Conservation (phyloP, 2,113 vertebrate genomes). For the Dasypus novemcinctus region DNA sequence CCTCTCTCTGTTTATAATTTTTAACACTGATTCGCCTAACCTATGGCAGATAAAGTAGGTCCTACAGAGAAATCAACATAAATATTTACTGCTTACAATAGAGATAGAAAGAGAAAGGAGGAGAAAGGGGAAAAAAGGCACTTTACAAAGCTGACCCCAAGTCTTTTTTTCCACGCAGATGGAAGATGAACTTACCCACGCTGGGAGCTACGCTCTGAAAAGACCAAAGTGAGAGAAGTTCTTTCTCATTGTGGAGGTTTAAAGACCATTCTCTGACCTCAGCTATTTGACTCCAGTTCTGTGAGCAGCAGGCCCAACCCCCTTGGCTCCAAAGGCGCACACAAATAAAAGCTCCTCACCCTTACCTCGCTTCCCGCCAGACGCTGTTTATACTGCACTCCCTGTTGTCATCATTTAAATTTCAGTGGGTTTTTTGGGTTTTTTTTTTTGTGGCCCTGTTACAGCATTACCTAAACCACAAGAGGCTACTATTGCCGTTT, state of each 20-base stretch:
- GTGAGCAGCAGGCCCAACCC: conserved; percentile 24
- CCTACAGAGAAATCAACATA: not conserved
- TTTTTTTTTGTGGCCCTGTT: not conserved
- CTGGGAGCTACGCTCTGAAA: not conserved
- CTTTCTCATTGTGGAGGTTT: conserved; percentile 55
- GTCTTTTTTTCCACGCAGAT: not conserved
- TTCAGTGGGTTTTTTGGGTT: no score
- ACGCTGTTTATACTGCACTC: fast-evolving
- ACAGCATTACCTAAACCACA: not conserved
- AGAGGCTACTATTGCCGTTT: fast-evolving
- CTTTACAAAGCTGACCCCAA: not conserved
- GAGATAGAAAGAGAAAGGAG: not conserved
- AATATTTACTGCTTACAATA: not conserved
- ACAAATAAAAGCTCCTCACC: not conserved
- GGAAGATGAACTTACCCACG: conserved; percentile 49
- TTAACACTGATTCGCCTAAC: not conserved
- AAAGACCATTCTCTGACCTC: conserved; percentile 57
- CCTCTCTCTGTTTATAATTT: not conserved
- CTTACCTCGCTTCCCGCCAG: not conserved
- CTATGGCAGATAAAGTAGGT: not conserved
- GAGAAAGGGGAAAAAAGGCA: fast-evolving
- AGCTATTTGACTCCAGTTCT: conserved; percentile 27
- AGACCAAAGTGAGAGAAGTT: not conserved
- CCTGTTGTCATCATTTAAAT: not conserved
- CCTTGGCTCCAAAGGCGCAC: not conserved